Evolutionary conservation across 1,140 invertebrate species (phyloP).

Genomic region (Lerema accius): DNA sequence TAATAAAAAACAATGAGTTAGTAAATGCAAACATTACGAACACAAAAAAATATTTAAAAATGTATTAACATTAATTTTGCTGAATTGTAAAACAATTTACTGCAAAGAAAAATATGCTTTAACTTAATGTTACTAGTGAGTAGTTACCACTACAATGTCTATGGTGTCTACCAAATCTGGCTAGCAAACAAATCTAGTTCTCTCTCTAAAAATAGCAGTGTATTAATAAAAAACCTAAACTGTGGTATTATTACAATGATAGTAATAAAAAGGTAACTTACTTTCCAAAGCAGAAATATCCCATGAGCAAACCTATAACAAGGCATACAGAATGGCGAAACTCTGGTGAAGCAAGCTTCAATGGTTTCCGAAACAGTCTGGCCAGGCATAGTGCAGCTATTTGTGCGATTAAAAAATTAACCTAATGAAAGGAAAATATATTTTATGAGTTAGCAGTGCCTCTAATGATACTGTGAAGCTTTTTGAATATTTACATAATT

Average conservation of each 20-base stretch:
- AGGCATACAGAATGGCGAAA: conserved; percentile 90
- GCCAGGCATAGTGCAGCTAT: conserved; percentile 89
- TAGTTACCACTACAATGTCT: too few relatives aligned
- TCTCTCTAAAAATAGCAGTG: too few relatives aligned
- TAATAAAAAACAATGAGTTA: too few relatives aligned
- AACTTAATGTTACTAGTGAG: too few relatives aligned
- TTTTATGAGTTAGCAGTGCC: conserved; percentile 41
- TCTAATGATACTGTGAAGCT: conserved; percentile 39
- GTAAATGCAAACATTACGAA: too few relatives aligned
- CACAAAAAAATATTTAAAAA: too few relatives aligned
- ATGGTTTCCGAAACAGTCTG: conserved; percentile 87
- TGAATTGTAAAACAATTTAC: too few relatives aligned
- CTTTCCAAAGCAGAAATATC: conserved; percentile 95
- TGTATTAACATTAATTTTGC: too few relatives aligned
- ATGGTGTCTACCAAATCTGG: too few relatives aligned
- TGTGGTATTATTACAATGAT: neutral
- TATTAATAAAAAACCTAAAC: neutral
- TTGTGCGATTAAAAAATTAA: conserved; percentile 93
- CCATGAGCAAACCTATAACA: conserved; percentile 88
- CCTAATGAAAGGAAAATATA: conserved; percentile 84
- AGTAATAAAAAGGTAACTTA: conserved; percentile 78
- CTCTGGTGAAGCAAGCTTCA: conserved; percentile 87
- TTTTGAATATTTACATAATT: neutral
- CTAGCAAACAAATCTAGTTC: neutral
- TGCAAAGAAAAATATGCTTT: too few relatives aligned